These are phyloP conservation scores for Noctilio leporinus DNA, from an alignment of 2,113 vertebrate species.

Conservation along the genomic window DNA sequence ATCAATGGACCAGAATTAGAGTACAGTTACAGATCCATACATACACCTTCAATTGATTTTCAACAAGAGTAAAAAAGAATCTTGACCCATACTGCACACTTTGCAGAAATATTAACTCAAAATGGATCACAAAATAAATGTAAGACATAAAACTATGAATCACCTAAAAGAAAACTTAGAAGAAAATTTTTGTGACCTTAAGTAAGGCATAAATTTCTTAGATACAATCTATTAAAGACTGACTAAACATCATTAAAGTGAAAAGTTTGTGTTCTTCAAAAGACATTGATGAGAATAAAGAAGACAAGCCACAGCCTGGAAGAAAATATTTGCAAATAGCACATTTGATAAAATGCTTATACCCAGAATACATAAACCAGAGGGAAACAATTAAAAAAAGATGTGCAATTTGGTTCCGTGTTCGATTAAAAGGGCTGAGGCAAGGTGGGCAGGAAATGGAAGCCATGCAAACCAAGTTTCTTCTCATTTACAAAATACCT, in stretches of 20 bases:
- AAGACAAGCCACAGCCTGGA: not conserved
- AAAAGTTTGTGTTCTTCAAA: not conserved
- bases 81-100: not conserved
- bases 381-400: not conserved
- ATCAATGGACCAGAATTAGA: not conserved
- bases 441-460: not conserved
- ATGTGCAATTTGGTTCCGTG: not conserved
- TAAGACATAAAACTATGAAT: not conserved
- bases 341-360: not conserved
- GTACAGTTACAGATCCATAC: not conserved
- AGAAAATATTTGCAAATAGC: conserved; percentile 4
- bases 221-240: not conserved
- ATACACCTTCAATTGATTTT: not conserved
- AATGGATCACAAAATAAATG: not conserved
- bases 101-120: not conserved
- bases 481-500: not conserved
- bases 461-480: not conserved
- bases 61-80: not conserved
- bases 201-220: not conserved
- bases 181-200: not conserved
- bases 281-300: not conserved
- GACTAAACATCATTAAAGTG: not conserved
- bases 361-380: not conserved
- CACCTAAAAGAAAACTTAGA: not conserved
- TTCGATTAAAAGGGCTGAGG: not conserved